phyloP scores from a whole-genome alignment of 2,888 invertebrate genomes.

The Cephus spinipes region DNA sequence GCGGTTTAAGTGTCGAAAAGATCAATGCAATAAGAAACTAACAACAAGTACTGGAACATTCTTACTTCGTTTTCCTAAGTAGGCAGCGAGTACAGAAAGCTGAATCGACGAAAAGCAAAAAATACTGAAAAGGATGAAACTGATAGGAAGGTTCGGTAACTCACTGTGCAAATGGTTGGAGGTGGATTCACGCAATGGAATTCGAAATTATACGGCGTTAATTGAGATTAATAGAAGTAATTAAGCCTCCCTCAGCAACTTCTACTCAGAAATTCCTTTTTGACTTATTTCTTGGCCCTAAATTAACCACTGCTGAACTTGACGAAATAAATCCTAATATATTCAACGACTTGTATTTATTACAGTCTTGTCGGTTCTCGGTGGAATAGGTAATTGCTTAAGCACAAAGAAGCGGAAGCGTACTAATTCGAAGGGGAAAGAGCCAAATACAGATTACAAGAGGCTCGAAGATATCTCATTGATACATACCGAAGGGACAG shows the following conservation, averaged over 20 bases:
- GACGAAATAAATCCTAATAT: constrained; percentile 20
- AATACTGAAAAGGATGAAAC: background rate
- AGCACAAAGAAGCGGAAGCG: no score
- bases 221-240: constrained; percentile 23
- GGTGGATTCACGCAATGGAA: constrained; percentile 10
- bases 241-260: constrained; percentile 20
- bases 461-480: no score
- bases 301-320: constrained; percentile 18
- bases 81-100: no score
- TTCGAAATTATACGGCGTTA: constrained; percentile 21
- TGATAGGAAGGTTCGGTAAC: background rate
- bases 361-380: constrained; percentile 11
- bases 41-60: constrained; percentile 24
- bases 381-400: background rate
- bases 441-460: no score
- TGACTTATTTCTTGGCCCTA: constrained; percentile 20
- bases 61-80: constrained; percentile 15
- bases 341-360: constrained; percentile 8
- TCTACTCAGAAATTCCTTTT: constrained; percentile 14
- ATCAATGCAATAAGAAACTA: constrained; percentile 18
- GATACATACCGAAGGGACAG: no score
- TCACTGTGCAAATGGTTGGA: constrained; percentile 4
- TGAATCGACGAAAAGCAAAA: constrained; percentile 2
- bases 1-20: constrained; percentile 25
- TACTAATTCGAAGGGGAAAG: background rate